Evolutionary conservation across 2,888 invertebrate species (phyloP).

Genomic region (Drosophila incognita): DNA sequence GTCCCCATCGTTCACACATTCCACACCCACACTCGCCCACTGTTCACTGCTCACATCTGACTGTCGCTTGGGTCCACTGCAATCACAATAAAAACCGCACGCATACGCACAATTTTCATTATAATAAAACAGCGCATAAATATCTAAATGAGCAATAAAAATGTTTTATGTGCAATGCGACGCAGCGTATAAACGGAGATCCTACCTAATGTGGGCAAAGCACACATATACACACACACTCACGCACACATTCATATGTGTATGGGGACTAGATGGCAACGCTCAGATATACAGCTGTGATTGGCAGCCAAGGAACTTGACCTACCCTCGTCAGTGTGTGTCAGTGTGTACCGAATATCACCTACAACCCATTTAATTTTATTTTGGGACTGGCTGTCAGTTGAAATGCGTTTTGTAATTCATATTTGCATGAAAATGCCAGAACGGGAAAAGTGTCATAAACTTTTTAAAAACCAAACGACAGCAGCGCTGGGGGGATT

Average conservation of each 20-base stretch:
- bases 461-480: constrained; percentile 46
- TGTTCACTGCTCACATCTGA: not conserved
- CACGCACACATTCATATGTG: constrained; percentile 9
- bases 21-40: not conserved
- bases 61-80: constrained; percentile 59
- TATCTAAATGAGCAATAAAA: constrained; percentile 80
- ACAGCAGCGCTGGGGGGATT: constrained; percentile 2
- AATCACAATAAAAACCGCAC: constrained; percentile 79
- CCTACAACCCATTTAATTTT: not conserved
- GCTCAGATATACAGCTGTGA: constrained; percentile 47
- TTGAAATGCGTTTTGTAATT: constrained; percentile 68
- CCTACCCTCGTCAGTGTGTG: constrained; percentile 44
- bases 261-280: constrained; percentile 5
- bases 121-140: constrained; percentile 79
- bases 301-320: constrained; percentile 63
- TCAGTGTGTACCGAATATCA: not conserved
- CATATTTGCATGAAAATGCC: constrained; percentile 65
- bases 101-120: constrained; percentile 80
- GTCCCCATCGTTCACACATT: constrained; percentile 2
- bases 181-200: constrained; percentile 38
- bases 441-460: constrained; percentile 66
- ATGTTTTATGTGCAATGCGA: constrained; percentile 77
- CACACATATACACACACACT: constrained; percentile 1
- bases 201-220: constrained; percentile 25
- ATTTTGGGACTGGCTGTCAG: constrained; percentile 35